Evolutionary conservation across 2,113 vertebrate species (phyloP).

Genomic region (Aspiorhynchus laticeps): DNA sequence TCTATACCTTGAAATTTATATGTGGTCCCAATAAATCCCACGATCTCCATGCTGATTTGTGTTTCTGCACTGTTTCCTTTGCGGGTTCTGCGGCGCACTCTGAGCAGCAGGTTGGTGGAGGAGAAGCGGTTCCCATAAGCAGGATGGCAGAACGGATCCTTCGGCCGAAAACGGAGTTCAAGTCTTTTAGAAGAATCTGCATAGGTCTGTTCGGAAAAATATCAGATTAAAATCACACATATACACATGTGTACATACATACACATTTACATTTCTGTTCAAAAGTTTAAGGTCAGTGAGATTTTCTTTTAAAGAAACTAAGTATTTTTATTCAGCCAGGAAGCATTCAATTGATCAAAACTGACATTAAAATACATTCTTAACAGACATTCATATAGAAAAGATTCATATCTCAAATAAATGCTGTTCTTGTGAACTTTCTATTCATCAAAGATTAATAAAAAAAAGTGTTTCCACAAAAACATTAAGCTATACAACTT

Average conservation of each 20-base stretch:
- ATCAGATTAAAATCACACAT: background rate
- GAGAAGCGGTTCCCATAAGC: conserved; percentile 90
- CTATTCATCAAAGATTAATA: too few relatives aligned
- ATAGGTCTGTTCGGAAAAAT: conserved; percentile 78
- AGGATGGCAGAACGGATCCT: conserved; percentile 92
- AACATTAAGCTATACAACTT: background rate
- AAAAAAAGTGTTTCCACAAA: background rate
- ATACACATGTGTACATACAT: background rate
- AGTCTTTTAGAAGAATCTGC: conserved; percentile 84
- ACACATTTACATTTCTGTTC: too few relatives aligned
- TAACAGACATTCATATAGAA: background rate
- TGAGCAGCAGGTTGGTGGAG: conserved; percentile 88
- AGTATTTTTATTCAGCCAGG: background rate
- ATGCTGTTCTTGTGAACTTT: background rate
- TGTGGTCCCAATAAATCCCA: conserved; percentile 85
- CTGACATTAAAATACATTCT: background rate
- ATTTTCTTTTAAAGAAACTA: background rate
- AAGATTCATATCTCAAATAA: background rate
- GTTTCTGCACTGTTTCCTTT: conserved; percentile 69
- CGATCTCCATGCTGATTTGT: conserved; percentile 80
- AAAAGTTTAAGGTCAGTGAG: background rate
- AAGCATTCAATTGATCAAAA: background rate
- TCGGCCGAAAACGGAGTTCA: conserved; percentile 90
- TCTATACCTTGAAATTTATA: conserved; percentile 94
- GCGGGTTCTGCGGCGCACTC: conserved; percentile 72